phyloP scores from a whole-genome alignment of 2,797 vertebrate genomes.

The Anguilla megastoma region DNA sequence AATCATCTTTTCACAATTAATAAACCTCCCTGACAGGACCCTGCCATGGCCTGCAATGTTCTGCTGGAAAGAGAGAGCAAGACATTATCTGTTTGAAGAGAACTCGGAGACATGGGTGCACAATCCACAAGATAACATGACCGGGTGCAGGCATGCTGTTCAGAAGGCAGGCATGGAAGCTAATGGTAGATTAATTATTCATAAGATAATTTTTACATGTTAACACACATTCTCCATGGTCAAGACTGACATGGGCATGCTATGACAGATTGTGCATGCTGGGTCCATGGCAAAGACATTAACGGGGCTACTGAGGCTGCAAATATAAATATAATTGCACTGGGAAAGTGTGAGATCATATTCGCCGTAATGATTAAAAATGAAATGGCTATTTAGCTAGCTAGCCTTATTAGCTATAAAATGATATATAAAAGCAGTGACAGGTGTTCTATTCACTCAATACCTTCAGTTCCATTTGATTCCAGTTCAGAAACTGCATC shows the following conservation, averaged over 20 bases:
- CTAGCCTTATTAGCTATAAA: background rate
- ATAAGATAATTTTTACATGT: background rate
- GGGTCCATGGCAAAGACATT: too few relatives aligned
- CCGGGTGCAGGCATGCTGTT: background rate
- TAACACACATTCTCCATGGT: background rate
- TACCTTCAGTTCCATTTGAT: background rate
- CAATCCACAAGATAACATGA: background rate
- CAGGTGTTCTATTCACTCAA: background rate
- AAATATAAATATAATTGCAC: background rate
- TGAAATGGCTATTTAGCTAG: background rate
- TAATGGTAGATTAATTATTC: background rate
- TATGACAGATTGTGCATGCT: too few relatives aligned
- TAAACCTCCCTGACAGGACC: background rate
- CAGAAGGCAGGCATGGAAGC: background rate
- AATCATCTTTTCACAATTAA: slow-evolving; percentile 17
- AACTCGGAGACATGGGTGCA: background rate
- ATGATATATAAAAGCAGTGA: background rate
- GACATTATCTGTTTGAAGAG: background rate
- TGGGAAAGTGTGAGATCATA: background rate
- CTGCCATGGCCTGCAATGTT: background rate
- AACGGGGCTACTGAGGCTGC: background rate
- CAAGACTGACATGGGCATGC: background rate
- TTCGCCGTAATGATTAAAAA: background rate
- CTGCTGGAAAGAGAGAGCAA: background rate
- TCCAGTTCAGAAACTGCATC: background rate